Evolutionary conservation across 2,797 vertebrate species (phyloP), one percentile per base, ranked within the genome.

Genomic region (Hypotaenidia okinawae): DNA sequence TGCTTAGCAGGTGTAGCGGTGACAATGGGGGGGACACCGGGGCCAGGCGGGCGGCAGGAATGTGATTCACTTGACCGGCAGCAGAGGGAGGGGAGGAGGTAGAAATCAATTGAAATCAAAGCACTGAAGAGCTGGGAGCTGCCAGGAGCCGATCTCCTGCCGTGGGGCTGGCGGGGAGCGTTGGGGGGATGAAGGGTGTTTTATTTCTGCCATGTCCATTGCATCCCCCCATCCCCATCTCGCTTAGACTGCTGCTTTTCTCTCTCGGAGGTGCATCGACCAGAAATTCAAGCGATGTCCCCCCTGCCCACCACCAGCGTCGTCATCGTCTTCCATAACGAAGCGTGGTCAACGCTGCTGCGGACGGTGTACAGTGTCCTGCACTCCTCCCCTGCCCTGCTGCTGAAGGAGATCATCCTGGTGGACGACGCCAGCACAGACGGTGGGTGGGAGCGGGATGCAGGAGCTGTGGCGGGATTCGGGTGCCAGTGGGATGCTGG

Each of bases 241-340:
- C 14, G 16, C 58, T 84, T 28, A 75, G 9, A 1, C 19, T 7
- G 1, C 13, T 13, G 72, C 43, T 70, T 32, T 75, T 62, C 10
- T 8, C 74, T 55, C 70, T 37, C 16, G 21, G 88, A 99, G 99
- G 97, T 99, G 99, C 84, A 98, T 99, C 12, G 98, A 98, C 51
- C 99, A 98, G 90, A 99, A 98, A 93, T 99, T 99, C 97, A 98
- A 92, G 49, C 98, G 98, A 58, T 99, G 99, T 18, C 99, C 99
- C 0, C 98, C 5, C 98, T 99, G 35, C 99, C 99, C 33, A 97
- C 97, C 87, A 99, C 99, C 95, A 99, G 99, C 7, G 98, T 99
- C 30, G 96, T 99, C 92, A 99, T 99, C 11, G 99, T 99, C 41
- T 99, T 99, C 96, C 99, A 99, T 94, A 99, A 99, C 2, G 99